Evolutionary conservation across 2,888 invertebrate genomes (phyloP).

Genomic region (Artemia sinica): DNA sequence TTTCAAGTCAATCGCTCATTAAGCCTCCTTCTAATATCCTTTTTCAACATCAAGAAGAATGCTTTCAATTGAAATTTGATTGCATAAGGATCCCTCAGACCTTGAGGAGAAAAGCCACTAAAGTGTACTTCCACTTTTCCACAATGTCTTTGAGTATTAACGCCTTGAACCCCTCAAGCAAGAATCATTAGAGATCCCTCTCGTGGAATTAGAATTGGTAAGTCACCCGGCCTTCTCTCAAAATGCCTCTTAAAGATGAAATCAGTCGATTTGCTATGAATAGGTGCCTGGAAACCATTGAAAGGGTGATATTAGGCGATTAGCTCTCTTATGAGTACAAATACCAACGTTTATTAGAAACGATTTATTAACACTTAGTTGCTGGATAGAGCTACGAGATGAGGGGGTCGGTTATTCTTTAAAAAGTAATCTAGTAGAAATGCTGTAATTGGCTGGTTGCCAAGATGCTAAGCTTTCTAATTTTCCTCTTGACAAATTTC

Average conservation of each 20-base stretch:
- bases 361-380: conserved; percentile 12
- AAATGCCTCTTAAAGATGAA: no score
- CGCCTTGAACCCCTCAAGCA: conserved; percentile 13
- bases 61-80: no score
- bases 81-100: no score
- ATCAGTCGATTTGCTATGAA: conserved; percentile 3
- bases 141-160: conserved; percentile 6
- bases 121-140: no score
- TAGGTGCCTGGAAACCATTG: conserved; percentile 12
- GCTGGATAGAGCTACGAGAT: no score
- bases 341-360: conserved; percentile 14
- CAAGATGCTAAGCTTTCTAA: neutral
- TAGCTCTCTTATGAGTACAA: conserved; percentile 7
- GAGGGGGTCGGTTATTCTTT: neutral
- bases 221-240: no score
- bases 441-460: neutral
- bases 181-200: conserved; percentile 5
- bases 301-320: conserved; percentile 4
- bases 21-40: no score
- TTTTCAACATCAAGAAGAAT: no score
- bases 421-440: conserved; percentile 6
- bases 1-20: no score
- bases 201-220: neutral
- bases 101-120: no score
- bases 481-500: no score